Base-by-base conservation (phyloP, 2,113 vertebrate species). In the Gadus chalcogrammus region DNA sequence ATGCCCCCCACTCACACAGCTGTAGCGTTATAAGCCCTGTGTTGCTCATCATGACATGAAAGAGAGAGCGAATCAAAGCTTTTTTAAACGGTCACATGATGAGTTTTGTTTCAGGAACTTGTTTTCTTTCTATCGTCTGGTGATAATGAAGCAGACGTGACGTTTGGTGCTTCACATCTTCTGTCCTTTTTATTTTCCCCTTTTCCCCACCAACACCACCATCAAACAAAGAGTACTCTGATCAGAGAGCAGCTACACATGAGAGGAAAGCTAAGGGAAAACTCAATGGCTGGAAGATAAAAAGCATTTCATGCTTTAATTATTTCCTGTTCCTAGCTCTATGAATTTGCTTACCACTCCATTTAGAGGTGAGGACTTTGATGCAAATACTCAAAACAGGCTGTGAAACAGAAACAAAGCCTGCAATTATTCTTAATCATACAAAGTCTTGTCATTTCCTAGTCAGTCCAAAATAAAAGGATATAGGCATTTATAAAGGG, bases 131-230 rank as follows among this genome's bases (percentile, higher is more conserved):
- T n/a, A 5, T 58, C 15, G 0, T 48, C 11, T 65, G 79, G 87
- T 75, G 68, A 87, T 92, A 93, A 93, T 92, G 88, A 93, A 82
- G 74, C 69, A 69, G 72, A 79, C 79, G 88, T 83, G n/a, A n/a
- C n/a, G n/a, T 87, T 82, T 85, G 70, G 64, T 73, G 42, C 77
- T 76, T 65, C 73, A 75, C 79, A 83, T 84, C 78, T 83, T 83
- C 42, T 71, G 79, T 75, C 68, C 76, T 66, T 42, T 80, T 79
- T 61, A 31, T 78, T 68, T 71, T 64, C 68, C 67, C 69, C 56
- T 64, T 59, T 22, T 22, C 67, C 68, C 70, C 65, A 62, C 56
- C 78, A 48, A 48, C 42, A 38, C 73, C 38, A 22, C 35, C 68
- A 24, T 69, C 76, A 88, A 87, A 91, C 87, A 91, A 88, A 91